A percentile compares a stretch with the other conserved stretches of the same genome.
Evolutionary conservation across 1,140 invertebrate genomes (phyloP).

Genomic region (Drosophila persimilis): DNA sequence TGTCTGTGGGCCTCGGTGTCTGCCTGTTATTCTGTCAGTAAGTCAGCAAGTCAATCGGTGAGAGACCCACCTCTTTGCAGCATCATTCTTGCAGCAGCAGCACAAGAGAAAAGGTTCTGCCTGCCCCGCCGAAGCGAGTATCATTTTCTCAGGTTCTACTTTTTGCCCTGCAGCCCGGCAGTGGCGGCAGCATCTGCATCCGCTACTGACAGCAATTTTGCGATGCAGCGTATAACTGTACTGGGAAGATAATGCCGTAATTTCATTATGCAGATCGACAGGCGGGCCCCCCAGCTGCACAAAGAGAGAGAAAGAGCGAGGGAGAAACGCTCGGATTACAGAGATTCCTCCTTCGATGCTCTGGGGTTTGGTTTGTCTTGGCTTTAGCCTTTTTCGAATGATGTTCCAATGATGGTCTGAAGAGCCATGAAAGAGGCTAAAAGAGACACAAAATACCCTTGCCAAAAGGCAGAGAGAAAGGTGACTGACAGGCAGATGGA

Average conservation of each 20-base stretch:
- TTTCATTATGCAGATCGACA: slow-evolving; percentile 76
- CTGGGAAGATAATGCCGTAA: slow-evolving; percentile 48
- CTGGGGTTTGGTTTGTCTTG: too few relatives aligned
- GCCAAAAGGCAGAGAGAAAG: too few relatives aligned
- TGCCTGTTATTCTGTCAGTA: slow-evolving; percentile 33
- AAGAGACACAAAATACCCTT: too few relatives aligned
- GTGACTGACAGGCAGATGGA: too few relatives aligned
- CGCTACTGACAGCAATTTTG: slow-evolving; percentile 12
- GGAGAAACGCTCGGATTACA: too few relatives aligned
- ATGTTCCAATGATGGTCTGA: too few relatives aligned
- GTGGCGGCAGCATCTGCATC: slow-evolving; percentile 14
- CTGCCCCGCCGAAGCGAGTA: slow-evolving; percentile 6
- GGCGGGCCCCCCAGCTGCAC: slow-evolving; percentile 14
- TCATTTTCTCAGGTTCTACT: slow-evolving; percentile 70
- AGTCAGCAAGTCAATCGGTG: slow-evolving; percentile 60
- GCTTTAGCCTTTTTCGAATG: too few relatives aligned
- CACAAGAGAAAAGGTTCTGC: slow-evolving; percentile 12
- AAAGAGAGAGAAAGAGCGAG: too few relatives aligned
- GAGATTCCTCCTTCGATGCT: too few relatives aligned
- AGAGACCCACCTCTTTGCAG: slow-evolving; percentile 24
- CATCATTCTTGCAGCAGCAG: slow-evolving; percentile 22
- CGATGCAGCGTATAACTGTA: slow-evolving; percentile 58
- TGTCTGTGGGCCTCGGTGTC: slow-evolving; percentile 20
- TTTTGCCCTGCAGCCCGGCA: slow-evolving; percentile 47
- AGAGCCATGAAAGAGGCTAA: too few relatives aligned